Evolutionary conservation across 1,140 invertebrate species (phyloP), one percentile per base, ranked within the genome.

Genomic region (Zaprionus capensis): DNA sequence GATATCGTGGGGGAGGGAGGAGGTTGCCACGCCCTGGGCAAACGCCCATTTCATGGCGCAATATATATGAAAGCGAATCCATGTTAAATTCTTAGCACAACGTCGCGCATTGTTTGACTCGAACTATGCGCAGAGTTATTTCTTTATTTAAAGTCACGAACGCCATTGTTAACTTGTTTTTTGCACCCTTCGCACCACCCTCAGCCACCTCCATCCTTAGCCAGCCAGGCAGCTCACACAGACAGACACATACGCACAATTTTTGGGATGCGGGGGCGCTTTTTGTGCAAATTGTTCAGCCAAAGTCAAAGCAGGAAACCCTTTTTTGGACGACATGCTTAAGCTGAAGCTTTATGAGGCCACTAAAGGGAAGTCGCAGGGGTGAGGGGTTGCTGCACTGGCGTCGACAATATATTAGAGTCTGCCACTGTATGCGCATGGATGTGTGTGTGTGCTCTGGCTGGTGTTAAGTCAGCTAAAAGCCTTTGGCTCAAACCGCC

Each of bases 401-500:
- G 44, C 56, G 71, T 49, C 62, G 56, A 56, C 64, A 76, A 88
- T 88, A 88, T 90, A 76, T 88, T 79, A 57, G 81, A 62, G 69
- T 84, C 59, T 82, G 64, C 68, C 53, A 76, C 26, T 51, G 20
- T n/a, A 5, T n/a, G 15, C 15, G n/a, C 1, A n/a, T 46, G 2
- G 46, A n/a, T 49, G 20, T 49, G 20, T 51, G 46, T 51, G 46
- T 14, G 20, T 22, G 22, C 20, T 12, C 68, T 79, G 57, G 63
- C 70, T 82, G 80, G 83, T 86, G 84, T 87, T 87, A 88, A 88
- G 84, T 87, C 84, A 84, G 84, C 84, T 87, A 90, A 87, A 87
- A 87, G 84, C 84, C 84, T 88, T 81, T 81, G 78, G 71, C 49
- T 68, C 66, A 71, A 70, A 88, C 84, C 84, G 88, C 84, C 88